phyloP scores from a whole-genome alignment of 2,113 vertebrate genomes.

The Pycnonotus jocosus region DNA sequence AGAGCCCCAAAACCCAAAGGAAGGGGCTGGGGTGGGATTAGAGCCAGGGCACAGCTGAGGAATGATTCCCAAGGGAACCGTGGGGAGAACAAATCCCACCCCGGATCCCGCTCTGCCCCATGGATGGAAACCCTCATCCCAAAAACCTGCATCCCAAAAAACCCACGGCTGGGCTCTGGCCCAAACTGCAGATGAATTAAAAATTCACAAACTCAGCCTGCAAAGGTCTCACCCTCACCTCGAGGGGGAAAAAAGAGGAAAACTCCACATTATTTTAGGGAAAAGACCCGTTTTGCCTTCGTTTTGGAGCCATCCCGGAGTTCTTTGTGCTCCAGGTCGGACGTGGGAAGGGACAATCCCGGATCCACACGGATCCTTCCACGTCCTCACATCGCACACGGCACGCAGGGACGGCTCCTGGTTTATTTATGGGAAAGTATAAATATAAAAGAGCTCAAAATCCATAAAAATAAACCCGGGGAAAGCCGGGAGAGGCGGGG shows the following conservation, averaged over 20 bases:
- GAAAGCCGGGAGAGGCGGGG: neutral
- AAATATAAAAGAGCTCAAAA: neutral
- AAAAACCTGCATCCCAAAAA: neutral
- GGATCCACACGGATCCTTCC: neutral
- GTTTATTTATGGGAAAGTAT: neutral
- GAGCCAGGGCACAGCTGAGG: accelerated
- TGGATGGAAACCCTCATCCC: neutral
- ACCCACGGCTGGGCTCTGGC: neutral
- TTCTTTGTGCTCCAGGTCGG: neutral
- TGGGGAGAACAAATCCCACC: accelerated
- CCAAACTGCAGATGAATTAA: neutral
- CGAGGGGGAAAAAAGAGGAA: neutral
- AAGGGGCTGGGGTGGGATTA: accelerated
- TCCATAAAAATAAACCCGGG: neutral
- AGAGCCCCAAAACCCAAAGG: accelerated
- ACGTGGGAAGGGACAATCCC: neutral
- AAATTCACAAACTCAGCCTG: neutral
- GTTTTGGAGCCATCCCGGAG: neutral
- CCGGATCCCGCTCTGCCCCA: accelerated
- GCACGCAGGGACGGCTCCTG: neutral
- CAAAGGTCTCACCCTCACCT: neutral
- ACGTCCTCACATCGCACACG: neutral
- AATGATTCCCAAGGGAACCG: accelerated
- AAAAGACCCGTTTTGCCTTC: neutral
- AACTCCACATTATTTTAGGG: neutral